A percentile compares a stretch with the other conserved stretches of the same genome.
These are phyloP conservation scores for Gari tellinella DNA, from an alignment of 2,888 invertebrate species.

Conservation along the genomic window DNA sequence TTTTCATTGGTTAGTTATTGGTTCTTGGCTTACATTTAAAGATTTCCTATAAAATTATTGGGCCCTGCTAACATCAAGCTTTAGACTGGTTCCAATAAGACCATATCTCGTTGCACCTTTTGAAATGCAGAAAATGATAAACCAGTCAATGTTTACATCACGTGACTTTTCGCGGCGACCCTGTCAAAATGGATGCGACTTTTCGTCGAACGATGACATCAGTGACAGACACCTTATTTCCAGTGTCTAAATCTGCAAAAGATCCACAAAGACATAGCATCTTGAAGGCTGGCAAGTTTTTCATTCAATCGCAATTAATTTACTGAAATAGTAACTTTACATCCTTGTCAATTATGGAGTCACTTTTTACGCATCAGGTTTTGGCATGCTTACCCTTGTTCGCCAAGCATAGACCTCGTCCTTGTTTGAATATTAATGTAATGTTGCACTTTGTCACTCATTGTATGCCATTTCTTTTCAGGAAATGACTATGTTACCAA, in stretches of 20 bases:
- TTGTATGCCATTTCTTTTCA: conserved; percentile 61
- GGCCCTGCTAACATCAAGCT: too few species aligned
- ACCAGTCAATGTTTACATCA: conserved; percentile 34
- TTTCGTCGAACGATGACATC: conserved; percentile 79
- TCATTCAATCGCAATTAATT: neutral
- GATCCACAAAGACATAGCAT: conserved; percentile 79
- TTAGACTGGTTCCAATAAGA: too few species aligned
- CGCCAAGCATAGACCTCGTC: too few species aligned
- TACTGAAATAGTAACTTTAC: too few species aligned
- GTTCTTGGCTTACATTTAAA: too few species aligned
- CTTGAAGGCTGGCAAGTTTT: conserved; percentile 71
- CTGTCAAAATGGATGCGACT: conserved; percentile 73
- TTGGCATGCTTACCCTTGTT: too few species aligned
- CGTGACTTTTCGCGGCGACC: conserved; percentile 24
- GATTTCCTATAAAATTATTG: too few species aligned
- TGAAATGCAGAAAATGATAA: neutral
- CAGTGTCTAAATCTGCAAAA: conserved; percentile 71
- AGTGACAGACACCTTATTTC: conserved; percentile 80
- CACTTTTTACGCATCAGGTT: too few species aligned
- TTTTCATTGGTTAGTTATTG: too few species aligned
- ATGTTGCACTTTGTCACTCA: too few species aligned
- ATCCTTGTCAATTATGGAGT: too few species aligned
- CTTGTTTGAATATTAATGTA: too few species aligned
- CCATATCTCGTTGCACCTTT: neutral
- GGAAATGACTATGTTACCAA: conserved; percentile 86